phyloP scores from a whole-genome alignment of 2,797 vertebrate genomes.

The Eulemur rubriventer region DNA sequence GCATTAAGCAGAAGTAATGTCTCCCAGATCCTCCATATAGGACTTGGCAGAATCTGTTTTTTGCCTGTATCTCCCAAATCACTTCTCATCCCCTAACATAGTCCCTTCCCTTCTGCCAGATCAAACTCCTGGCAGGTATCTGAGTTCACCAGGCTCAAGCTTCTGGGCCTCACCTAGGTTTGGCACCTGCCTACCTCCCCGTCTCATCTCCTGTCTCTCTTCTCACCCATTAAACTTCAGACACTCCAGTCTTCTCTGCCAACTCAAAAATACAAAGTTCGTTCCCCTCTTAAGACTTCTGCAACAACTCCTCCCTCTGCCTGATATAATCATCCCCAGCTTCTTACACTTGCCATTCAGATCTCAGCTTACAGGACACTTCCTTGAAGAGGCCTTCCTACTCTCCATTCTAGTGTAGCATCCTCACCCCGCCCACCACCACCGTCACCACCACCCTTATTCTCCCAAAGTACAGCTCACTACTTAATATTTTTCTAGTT shows the following conservation, averaged over 20 bases:
- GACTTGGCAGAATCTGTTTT: background rate
- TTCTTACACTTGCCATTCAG: conserved; percentile 14
- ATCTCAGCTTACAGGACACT: background rate
- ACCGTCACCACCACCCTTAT: background rate
- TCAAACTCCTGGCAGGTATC: background rate
- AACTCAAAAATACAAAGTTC: background rate
- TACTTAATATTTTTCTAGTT: background rate
- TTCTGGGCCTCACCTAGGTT: background rate
- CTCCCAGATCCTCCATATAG: background rate
- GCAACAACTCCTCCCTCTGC: background rate
- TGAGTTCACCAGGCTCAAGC: background rate
- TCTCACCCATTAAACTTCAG: background rate
- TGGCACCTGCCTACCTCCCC: background rate
- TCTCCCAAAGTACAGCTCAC: background rate
- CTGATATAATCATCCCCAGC: background rate
- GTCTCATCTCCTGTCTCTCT: background rate
- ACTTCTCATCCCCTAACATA: background rate
- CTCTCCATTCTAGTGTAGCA: background rate
- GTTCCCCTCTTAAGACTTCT: background rate
- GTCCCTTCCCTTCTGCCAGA: background rate
- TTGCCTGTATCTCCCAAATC: background rate
- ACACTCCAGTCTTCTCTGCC: background rate
- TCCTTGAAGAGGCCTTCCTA: background rate
- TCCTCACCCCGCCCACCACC: background rate
- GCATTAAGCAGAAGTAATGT: background rate